Evolutionary conservation across 1,140 invertebrate genomes (phyloP).

Genomic region (Laodelphax striatellus): DNA sequence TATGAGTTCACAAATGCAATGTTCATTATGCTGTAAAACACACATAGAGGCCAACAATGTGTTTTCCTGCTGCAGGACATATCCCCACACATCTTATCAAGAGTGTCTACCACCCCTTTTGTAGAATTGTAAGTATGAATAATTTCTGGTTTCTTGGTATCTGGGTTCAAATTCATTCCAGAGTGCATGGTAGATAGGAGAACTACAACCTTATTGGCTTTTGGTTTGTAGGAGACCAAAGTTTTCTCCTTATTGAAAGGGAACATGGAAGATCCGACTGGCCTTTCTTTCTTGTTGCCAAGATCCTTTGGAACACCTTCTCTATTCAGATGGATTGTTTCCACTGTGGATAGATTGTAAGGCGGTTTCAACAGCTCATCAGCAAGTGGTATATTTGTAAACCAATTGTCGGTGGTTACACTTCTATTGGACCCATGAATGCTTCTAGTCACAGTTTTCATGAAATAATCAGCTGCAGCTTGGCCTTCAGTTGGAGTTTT

Average conservation of each 20-base stretch:
- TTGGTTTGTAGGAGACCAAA: constrained; percentile 23
- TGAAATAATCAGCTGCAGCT: background rate
- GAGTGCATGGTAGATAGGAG: constrained; percentile 23
- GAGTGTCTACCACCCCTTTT: constrained; percentile 34
- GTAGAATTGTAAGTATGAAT: constrained; percentile 33
- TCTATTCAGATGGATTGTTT: background rate
- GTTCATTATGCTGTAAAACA: constrained; percentile 15
- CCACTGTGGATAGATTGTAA: background rate
- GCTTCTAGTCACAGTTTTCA: background rate
- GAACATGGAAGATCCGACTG: background rate
- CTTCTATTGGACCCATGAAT: background rate
- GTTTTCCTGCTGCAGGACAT: constrained; percentile 26
- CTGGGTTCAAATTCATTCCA: constrained; percentile 16
- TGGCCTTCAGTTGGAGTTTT: background rate
- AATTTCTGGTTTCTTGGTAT: constrained; percentile 30
- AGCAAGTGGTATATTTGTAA: background rate
- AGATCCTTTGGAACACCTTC: background rate
- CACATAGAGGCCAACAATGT: constrained; percentile 27
- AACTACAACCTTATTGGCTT: constrained; percentile 20
- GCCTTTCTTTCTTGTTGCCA: no score
- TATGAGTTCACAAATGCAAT: constrained; percentile 4
- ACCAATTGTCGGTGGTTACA: background rate
- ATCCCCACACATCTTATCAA: constrained; percentile 32
- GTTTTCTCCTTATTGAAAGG: constrained; percentile 11
- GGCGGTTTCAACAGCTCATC: background rate